Evolutionary conservation across 2,888 invertebrate genomes (phyloP), one percentile per base, ranked within the genome.

Genomic region (Polylopha cassiicola): DNA sequence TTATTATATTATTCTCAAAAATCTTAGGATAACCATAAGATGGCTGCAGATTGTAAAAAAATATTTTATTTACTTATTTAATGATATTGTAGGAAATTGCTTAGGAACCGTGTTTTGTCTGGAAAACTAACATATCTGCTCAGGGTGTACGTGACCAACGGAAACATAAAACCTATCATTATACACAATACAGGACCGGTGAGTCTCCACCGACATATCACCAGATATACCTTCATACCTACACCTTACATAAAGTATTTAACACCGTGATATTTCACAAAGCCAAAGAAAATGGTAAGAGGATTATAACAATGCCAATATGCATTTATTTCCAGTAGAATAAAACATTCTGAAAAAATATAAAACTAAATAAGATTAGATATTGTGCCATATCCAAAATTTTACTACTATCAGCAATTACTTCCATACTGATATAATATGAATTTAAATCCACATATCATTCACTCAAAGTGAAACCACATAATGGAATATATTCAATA

Each of bases 1-100:
- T 62, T 61, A 65, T 57, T 71, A 73, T 55, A 55, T 68, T 76
- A 73, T 77, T 80, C 78, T 77, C 75, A 73, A 75, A 77, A 72
- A 68, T 73, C 74, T 78, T 81, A 82, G 75, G 65, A 74, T 69
- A 77, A 82, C 85, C 85, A 84, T 84, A 70, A 81, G 82, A 84
- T 84, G 85, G 84, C 82, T 75, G 79, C 80, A 79, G 72, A 80
- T 78, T 78, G 73, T 78, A 77, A 70, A 79, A 78, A 75, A 60
- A 69, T 73, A 73, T 73, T 77, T 78, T 82, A 81, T 82, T 84
- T 82, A 80, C 75, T 75, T 72, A 74, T 50, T 48, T 48, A 50
- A 48, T 38, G 41, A 44, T 75, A 74, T 73, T 61, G 65, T 82
- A 81, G 81, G 67, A 63, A 77, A 81, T 72, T 69, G 75, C 79